These are phyloP conservation scores for Lordiphosa collinella DNA, from an alignment of 1,140 invertebrate genomes.

Conservation along the genomic window DNA sequence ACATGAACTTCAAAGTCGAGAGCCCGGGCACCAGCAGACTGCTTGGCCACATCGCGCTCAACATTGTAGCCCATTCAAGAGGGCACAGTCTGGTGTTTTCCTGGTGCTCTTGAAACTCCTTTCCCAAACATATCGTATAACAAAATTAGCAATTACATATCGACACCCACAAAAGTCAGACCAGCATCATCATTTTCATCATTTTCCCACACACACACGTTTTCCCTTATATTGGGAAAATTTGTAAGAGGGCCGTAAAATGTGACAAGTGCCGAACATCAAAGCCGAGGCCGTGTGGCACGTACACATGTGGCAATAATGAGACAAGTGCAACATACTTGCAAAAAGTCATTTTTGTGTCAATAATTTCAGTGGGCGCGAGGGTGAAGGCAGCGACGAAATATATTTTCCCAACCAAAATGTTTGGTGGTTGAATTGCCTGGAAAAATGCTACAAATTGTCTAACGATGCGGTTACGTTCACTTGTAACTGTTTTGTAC, in stretches of 20 bases:
- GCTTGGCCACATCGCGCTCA: constrained; percentile 54
- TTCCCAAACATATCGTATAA: constrained; percentile 55
- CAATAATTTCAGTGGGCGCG: constrained; percentile 57
- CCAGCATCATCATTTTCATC: constrained; percentile 33
- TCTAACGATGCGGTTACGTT: constrained; percentile 44
- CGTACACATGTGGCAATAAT: constrained; percentile 77
- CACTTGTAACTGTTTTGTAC: not conserved
- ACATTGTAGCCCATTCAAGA: constrained; percentile 36
- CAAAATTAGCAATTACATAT: constrained; percentile 70
- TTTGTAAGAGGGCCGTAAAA: constrained; percentile 65
- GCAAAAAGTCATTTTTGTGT: constrained; percentile 70
- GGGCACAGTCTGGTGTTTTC: constrained; percentile 2
- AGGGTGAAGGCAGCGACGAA: constrained; percentile 7
- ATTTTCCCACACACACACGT: constrained; percentile 52
- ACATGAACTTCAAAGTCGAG: constrained; percentile 59
- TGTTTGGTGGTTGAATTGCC: constrained; percentile 50
- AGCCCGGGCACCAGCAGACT: constrained; percentile 43
- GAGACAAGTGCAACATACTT: constrained; percentile 77
- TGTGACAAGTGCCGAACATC: constrained; percentile 73
- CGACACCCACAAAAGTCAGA: constrained; percentile 51
- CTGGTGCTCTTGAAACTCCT: constrained; percentile 42
- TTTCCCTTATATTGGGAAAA: constrained; percentile 34
- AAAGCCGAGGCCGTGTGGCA: constrained; percentile 54
- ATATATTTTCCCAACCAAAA: constrained; percentile 30
- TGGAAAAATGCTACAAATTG: constrained; percentile 32